Conservation (phyloP, 2,888 invertebrate genomes). For the Apamea monoglypha region DNA sequence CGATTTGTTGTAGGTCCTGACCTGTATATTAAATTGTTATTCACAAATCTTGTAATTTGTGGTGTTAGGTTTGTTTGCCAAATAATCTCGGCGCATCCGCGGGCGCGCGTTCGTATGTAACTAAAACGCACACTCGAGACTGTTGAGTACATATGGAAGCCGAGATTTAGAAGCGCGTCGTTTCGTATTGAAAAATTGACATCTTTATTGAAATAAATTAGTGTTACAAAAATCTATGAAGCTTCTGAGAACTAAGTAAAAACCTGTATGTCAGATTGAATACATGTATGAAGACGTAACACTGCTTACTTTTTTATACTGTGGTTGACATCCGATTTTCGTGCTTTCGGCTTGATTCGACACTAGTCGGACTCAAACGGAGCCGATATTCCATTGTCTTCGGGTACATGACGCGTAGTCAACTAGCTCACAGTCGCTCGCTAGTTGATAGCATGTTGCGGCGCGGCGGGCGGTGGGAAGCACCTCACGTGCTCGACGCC, state of each 20-base stretch:
- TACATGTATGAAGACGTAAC: not conserved
- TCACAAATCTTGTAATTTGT: not conserved
- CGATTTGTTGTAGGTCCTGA: not conserved
- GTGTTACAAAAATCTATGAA: too few species aligned
- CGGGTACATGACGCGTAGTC: too few species aligned
- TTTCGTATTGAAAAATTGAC: too few species aligned
- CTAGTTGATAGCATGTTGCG: conserved; percentile 49
- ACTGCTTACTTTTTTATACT: conserved; percentile 2
- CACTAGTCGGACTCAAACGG: too few species aligned
- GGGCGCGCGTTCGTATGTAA: too few species aligned
- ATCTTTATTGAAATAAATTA: too few species aligned
- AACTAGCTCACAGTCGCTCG: not conserved
- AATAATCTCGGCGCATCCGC: not conserved
- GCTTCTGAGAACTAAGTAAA: too few species aligned
- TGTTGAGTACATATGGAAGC: too few species aligned
- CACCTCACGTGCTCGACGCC: conserved; percentile 99
- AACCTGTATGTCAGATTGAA: too few species aligned
- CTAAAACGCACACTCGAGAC: too few species aligned
- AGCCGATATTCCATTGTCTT: not conserved
- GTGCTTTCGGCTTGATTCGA: too few species aligned
- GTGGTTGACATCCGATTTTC: not conserved
- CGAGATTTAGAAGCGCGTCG: too few species aligned
- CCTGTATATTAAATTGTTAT: not conserved
- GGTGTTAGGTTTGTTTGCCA: not conserved
- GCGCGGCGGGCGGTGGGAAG: conserved; percentile 96